Evolutionary conservation across 1,140 invertebrate genomes (phyloP), one percentile per base, ranked within the genome.

Genomic region (Hylaeus anthracinus): DNA sequence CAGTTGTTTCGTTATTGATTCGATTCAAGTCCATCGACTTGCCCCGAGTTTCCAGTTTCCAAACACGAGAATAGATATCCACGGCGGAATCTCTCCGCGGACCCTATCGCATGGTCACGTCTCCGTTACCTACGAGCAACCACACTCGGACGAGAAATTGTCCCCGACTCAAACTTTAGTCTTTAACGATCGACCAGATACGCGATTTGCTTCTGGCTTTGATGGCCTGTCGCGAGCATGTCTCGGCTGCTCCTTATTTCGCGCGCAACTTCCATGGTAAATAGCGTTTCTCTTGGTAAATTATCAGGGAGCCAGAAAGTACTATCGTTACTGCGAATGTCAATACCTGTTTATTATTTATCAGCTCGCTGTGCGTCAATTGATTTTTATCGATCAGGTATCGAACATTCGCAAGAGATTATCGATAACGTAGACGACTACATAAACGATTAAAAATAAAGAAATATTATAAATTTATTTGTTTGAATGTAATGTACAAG

Each of bases 181-280:
- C 82, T 88, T 90, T 89, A 88, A 89, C 86, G 86, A 89, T 74
- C 83, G 76, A 86, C 70, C 56, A 55, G 76, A 84, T 86, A 85
- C 70, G 76, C 87, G 86, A 89, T 87, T 81, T 77, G 71, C 82
- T 78, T 77, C 86, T 85, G 82, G 69, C 87, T 81, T 85, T 88
- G 88, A 89, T 85, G 81, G 82, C 51, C 84, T 80, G 88, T 83
- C 89, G 83, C 84, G 84, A 89, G 72, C 88, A 86, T 82, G n/a
- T 51, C 53, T 8, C 64, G 0, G 69, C 79, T 84, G 73, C 80
- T 77, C 80, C 80, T 86, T 73, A 66, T 65, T 61, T 74, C 65
- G 12, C 37, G 5, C 39, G 8, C 51, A 48, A 75, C 48, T 58
- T 51, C 48, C 37, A 3, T n/a, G 48, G 45, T 45, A 55, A 72